phyloP scores from a whole-genome alignment of 2,888 invertebrate genomes.

The Hirtodrosophila cameraria region DNA sequence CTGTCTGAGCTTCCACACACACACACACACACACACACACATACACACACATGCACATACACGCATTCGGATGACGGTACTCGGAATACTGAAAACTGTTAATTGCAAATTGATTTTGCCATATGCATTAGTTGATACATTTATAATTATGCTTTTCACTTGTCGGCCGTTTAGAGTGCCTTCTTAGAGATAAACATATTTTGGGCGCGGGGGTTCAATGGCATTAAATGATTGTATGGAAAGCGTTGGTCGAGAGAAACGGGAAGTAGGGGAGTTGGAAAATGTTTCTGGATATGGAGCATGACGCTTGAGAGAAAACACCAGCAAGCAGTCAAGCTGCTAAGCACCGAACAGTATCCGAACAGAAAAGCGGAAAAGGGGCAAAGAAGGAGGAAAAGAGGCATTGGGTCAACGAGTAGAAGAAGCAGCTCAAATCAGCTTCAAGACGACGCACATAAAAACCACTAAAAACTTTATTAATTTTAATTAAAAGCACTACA shows the following conservation, averaged over 20 bases:
- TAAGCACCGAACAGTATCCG: slow-evolving; percentile 45
- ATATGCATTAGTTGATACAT: slow-evolving; percentile 74
- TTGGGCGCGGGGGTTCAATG: slow-evolving; percentile 1
- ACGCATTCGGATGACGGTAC: too few relatives aligned
- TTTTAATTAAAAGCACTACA: slow-evolving; percentile 77
- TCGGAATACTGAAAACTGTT: slow-evolving; percentile 25
- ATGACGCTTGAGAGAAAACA: slow-evolving; percentile 29
- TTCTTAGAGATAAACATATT: neutral
- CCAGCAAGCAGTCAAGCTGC: slow-evolving; percentile 25
- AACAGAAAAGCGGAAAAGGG: neutral
- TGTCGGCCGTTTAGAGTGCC: slow-evolving; percentile 55
- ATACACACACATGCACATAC: neutral
- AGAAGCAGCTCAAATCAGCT: slow-evolving; percentile 2
- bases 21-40: neutral
- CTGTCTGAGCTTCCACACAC: slow-evolving; percentile 26
- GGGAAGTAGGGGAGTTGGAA: too few relatives aligned
- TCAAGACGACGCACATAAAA: slow-evolving; percentile 54
- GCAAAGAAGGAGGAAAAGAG: neutral
- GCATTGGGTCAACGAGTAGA: neutral
- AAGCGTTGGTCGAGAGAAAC: neutral
- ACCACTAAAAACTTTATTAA: slow-evolving; percentile 77
- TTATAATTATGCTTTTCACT: slow-evolving; percentile 66
- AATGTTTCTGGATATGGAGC: too few relatives aligned
- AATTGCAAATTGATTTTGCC: slow-evolving; percentile 75
- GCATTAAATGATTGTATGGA: slow-evolving; percentile 48